Conservation (phyloP, 2,797 vertebrate genomes). For the Hippopotamyrus pictus region DNA sequence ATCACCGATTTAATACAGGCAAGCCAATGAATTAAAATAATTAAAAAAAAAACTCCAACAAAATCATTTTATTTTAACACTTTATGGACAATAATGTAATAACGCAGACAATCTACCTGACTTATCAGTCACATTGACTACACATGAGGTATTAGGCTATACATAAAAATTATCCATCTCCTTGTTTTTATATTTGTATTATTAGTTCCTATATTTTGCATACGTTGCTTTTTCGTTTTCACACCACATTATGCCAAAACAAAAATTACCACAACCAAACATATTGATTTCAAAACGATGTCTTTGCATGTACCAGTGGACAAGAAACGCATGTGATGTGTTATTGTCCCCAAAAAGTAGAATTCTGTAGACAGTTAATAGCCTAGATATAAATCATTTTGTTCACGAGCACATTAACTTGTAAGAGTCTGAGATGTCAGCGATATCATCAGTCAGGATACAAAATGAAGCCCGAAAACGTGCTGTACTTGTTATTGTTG, state of each 20-base stretch:
- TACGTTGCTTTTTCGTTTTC: conserved; percentile 27
- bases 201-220: conserved; percentile 29
- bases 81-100: conserved; percentile 7
- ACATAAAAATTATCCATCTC: conserved; percentile 10
- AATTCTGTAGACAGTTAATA: conserved; percentile 22
- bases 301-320: conserved; percentile 20
- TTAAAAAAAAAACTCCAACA: neutral
- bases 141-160: neutral
- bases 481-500: conserved; percentile 99
- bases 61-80: conserved; percentile 9
- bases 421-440: conserved; percentile 18
- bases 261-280: conserved; percentile 33
- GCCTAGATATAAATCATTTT: conserved; percentile 5
- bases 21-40: neutral
- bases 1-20: neutral
- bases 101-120: conserved; percentile 25
- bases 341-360: conserved; percentile 28
- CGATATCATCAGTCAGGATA: conserved; percentile 76
- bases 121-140: neutral
- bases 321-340: conserved; percentile 13
- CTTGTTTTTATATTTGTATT: conserved; percentile 8
- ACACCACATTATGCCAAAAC: conserved; percentile 36
- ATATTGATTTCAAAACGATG: conserved; percentile 28
- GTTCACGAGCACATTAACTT: conserved; percentile 5
- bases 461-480: conserved; percentile 95